Conservation (phyloP, 1,140 invertebrate species). For the Drosophila triauraria region DNA sequence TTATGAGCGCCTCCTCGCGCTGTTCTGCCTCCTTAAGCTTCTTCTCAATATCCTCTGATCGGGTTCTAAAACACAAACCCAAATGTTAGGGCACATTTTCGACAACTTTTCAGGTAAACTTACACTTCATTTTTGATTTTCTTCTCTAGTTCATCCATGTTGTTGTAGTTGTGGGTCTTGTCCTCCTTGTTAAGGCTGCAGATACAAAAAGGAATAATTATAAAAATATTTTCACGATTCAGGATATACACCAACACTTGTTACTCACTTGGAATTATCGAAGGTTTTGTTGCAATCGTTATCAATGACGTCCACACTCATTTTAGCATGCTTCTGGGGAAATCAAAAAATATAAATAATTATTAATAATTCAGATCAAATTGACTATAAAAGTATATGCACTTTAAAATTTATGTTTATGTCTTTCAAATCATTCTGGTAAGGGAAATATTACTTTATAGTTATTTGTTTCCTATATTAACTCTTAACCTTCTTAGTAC, state of each 20-base stretch:
- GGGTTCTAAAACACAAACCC: conserved; percentile 48
- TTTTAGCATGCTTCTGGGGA: conserved; percentile 81
- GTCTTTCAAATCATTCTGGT: neutral
- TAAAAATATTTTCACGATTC: neutral
- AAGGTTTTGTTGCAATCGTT: conserved; percentile 83
- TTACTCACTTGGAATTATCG: conserved; percentile 78
- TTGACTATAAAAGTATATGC: neutral
- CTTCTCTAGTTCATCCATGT: conserved; percentile 84
- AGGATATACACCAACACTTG: neutral
- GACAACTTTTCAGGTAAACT: conserved; percentile 8
- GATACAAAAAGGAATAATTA: neutral
- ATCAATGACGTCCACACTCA: conserved; percentile 85
- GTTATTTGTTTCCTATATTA: no score
- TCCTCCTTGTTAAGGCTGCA: conserved; percentile 74
- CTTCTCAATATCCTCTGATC: conserved; percentile 84
- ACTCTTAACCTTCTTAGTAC: no score
- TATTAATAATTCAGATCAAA: neutral
- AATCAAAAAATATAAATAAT: neutral
- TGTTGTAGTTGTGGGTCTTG: conserved; percentile 71
- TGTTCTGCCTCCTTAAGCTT: conserved; percentile 83
- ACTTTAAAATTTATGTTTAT: no score
- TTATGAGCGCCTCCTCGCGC: conserved; percentile 80
- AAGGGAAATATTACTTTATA: no score
- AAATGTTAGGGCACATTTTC: neutral
- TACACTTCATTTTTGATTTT: conserved; percentile 85